Percentiles rank a stretch among this genome's conserved stretches.
These are phyloP conservation scores for Corythaixoides concolor DNA, from an alignment of 2,113 vertebrate genomes.

Conservation along the genomic window DNA sequence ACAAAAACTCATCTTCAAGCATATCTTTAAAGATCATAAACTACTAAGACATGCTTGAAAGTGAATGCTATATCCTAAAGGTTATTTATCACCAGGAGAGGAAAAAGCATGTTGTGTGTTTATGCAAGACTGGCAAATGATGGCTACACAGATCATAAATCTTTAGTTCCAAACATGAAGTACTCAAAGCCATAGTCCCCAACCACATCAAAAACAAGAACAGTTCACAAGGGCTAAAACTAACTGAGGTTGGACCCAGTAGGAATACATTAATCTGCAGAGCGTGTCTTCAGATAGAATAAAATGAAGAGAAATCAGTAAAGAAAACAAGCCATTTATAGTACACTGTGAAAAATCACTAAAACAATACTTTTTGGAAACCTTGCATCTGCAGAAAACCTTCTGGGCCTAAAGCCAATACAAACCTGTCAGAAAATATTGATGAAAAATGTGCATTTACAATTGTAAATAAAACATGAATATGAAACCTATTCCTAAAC, in stretches of 20 bases:
- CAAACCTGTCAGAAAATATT: constrained; percentile 69
- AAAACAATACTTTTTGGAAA: constrained; percentile 63
- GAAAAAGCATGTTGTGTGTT: not conserved
- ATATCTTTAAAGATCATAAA: not conserved
- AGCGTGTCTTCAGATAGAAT: not conserved
- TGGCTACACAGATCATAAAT: not conserved
- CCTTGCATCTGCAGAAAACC: constrained; percentile 60
- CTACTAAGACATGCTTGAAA: not conserved
- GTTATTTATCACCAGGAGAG: not conserved
- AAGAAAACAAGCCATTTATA: constrained; percentile 57
- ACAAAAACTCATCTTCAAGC: not conserved
- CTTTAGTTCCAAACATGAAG: constrained; percentile 11
- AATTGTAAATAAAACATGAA: constrained; percentile 69
- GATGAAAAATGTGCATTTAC: constrained; percentile 66
- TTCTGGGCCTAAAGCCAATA: constrained; percentile 68
- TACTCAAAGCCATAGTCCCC: not conserved
- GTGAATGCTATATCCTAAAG: not conserved
- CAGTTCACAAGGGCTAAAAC: not conserved
- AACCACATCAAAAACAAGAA: constrained; percentile 43
- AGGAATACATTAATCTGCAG: constrained; percentile 50
- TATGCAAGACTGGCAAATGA: not conserved
- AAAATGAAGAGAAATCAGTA: constrained; percentile 49
- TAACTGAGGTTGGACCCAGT: not conserved
- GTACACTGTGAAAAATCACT: constrained; percentile 50
- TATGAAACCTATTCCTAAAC: constrained; percentile 44